These are phyloP conservation scores for Mechanitis mazaeus DNA, from an alignment of 2,888 invertebrate species.

Conservation along the genomic window DNA sequence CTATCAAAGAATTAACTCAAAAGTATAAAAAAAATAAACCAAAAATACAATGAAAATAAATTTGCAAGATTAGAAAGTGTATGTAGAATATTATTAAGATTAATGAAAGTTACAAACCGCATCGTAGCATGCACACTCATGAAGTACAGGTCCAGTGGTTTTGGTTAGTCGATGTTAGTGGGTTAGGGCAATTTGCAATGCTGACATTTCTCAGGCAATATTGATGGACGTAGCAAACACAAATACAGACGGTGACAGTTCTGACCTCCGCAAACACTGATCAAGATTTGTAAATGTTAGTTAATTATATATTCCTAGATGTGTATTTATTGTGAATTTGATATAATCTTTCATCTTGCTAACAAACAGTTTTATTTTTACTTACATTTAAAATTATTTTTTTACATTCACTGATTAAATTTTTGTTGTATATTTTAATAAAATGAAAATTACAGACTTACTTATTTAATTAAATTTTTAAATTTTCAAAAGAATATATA, in stretches of 20 bases:
- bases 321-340: not conserved
- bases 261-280: slow-evolving; percentile 2
- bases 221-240: slow-evolving; percentile 17
- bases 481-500: not conserved
- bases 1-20: too few species aligned
- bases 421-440: too few species aligned
- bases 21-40: too few species aligned
- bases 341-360: not conserved
- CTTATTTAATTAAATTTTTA: too few species aligned
- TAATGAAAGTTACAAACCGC: too few species aligned
- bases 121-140: not conserved
- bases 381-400: too few species aligned
- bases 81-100: too few species aligned
- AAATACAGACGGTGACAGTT: slow-evolving; percentile 1
- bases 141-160: slow-evolving; percentile 7
- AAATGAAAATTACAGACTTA: too few species aligned
- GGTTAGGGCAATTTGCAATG: slow-evolving; percentile 27
- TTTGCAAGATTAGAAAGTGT: too few species aligned
- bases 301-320: not conserved
- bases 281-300: slow-evolving; percentile 3
- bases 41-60: too few species aligned
- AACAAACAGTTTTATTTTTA: too few species aligned
- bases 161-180: slow-evolving; percentile 24
- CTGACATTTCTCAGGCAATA: slow-evolving; percentile 22
- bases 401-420: too few species aligned